Percentiles rank a stretch among this genome's conserved stretches.
Conservation (phyloP, 1,140 invertebrate genomes). For the Mesaphorura yosii region DNA sequence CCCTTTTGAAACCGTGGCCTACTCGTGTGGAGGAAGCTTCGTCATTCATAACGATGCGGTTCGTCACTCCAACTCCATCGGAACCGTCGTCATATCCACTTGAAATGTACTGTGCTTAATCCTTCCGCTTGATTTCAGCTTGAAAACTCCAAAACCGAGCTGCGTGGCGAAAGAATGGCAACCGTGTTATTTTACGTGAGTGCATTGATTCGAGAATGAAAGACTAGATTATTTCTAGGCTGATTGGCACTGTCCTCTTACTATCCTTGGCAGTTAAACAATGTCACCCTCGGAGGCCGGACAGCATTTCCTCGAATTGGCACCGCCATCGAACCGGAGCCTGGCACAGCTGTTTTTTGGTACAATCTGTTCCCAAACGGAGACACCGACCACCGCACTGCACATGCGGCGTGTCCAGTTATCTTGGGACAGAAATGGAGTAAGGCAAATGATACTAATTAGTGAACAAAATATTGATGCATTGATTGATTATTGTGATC, state of each 20-base stretch:
- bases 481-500: background rate
- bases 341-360: background rate
- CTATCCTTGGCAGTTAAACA: background rate
- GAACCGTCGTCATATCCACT: background rate
- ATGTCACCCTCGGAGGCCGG: background rate
- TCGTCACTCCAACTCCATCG: background rate
- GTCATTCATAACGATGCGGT: background rate
- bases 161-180: background rate
- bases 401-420: constrained; percentile 16
- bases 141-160: background rate
- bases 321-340: background rate
- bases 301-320: background rate
- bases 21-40: background rate
- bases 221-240: too few species aligned
- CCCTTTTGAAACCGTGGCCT: background rate
- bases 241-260: too few species aligned
- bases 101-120: background rate
- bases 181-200: background rate
- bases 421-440: constrained; percentile 14
- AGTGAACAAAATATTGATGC: background rate
- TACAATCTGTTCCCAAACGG: constrained; percentile 6
- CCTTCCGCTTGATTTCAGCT: background rate
- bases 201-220: too few species aligned
- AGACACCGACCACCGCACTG: background rate
- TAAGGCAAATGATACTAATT: background rate